phyloP scores from a whole-genome alignment of 1,140 invertebrate genomes.

The Xylocopa sonorina region DNA sequence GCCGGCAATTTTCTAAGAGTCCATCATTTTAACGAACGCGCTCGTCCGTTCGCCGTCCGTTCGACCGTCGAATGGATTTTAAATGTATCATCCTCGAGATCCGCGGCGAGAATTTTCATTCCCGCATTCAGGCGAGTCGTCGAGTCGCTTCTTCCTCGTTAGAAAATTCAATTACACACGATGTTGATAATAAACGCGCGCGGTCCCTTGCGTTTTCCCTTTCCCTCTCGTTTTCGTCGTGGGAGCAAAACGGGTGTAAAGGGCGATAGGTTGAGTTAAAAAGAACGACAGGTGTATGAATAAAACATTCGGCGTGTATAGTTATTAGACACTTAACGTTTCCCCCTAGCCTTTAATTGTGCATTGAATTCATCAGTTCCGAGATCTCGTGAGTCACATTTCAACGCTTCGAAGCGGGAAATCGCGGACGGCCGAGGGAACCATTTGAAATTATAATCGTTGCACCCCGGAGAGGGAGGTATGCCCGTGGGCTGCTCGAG shows the following conservation, averaged over 20 bases:
- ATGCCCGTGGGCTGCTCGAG: not conserved
- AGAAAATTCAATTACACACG: no score
- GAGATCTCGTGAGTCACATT: slow-evolving; percentile 49
- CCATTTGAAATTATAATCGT: slow-evolving; percentile 48
- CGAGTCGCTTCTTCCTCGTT: no score
- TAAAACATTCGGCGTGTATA: slow-evolving; percentile 27
- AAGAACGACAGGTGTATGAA: slow-evolving; percentile 21
- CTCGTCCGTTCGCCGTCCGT: slow-evolving; percentile 24
- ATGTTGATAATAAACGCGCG: no score
- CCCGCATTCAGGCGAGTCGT: no score
- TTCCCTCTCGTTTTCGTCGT: no score
- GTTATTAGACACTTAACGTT: slow-evolving; percentile 34
- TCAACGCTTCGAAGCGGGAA: slow-evolving; percentile 27
- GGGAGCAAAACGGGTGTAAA: not conserved
- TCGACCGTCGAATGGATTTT: not conserved
- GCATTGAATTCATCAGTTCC: slow-evolving; percentile 43
- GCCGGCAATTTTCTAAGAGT: slow-evolving; percentile 48
- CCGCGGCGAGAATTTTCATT: no score
- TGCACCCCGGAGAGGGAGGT: not conserved
- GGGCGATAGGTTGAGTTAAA: not conserved
- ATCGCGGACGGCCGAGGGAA: not conserved
- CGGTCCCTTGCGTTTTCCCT: no score
- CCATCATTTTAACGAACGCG: slow-evolving; percentile 40
- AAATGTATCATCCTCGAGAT: not conserved
- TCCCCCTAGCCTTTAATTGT: slow-evolving; percentile 35